These are phyloP conservation scores for Caenorhabditis sulstoni DNA, from an alignment of 2,888 invertebrate species.

Conservation along the genomic window DNA sequence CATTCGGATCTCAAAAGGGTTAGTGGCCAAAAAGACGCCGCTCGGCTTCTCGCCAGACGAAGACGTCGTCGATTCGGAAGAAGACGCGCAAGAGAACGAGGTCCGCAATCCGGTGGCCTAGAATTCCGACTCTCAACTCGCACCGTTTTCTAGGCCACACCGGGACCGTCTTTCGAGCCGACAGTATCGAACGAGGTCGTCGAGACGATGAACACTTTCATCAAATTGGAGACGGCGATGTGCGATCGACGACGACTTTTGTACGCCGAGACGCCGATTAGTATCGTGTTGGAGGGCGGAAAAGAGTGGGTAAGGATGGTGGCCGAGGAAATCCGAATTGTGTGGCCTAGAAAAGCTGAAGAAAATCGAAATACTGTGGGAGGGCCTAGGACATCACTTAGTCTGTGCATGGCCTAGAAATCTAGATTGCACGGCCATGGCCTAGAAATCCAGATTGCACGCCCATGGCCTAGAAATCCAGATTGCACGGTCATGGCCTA, in stretches of 20 bases:
- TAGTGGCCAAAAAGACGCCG: conserved; percentile 28
- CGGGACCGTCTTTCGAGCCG: conserved; percentile 37
- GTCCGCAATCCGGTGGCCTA: neutral
- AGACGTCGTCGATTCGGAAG: neutral
- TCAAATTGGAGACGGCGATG: conserved; percentile 39
- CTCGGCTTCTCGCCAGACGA: conserved; percentile 1
- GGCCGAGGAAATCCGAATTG: too few relatives aligned
- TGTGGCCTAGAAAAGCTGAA: too few relatives aligned
- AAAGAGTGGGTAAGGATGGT: conserved; percentile 49
- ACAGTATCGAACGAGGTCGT: conserved; percentile 14
- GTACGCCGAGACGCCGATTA: conserved; percentile 45
- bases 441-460: too few relatives aligned
- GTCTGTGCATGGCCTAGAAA: too few relatives aligned
- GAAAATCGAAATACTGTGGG: too few relatives aligned
- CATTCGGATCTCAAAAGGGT: conserved; percentile 48
- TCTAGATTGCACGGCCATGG: too few relatives aligned
- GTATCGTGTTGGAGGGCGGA: conserved; percentile 32
- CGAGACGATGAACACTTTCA: conserved; percentile 34
- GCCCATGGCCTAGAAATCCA: too few relatives aligned
- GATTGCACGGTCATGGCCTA: too few relatives aligned
- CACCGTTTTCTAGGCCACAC: conserved; percentile 9
- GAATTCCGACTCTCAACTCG: neutral
- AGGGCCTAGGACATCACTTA: too few relatives aligned
- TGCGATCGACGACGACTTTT: conserved; percentile 42
- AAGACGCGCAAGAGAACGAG: conserved; percentile 9